phyloP scores from a whole-genome alignment of 2,113 vertebrate genomes.

The Scopus umbretta region DNA sequence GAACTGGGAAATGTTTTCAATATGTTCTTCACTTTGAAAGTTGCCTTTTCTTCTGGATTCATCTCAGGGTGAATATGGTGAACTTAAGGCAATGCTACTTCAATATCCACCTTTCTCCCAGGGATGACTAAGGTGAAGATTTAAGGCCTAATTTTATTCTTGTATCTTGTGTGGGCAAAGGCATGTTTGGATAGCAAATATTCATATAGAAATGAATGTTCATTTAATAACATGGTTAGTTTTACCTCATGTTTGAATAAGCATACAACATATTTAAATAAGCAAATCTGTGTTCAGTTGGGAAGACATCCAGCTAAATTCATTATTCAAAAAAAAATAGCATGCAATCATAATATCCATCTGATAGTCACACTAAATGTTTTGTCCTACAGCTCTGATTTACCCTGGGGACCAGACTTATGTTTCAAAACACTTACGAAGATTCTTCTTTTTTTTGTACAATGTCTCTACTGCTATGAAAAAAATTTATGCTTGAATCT shows the following conservation, averaged over 20 bases:
- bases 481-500: background rate
- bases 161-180: background rate
- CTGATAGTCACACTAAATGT: background rate
- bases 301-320: background rate
- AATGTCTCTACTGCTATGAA: background rate
- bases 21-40: background rate
- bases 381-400: background rate
- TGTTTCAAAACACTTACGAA: background rate
- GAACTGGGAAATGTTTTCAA: background rate
- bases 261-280: background rate
- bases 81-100: background rate
- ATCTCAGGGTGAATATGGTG: background rate
- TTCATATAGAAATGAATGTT: background rate
- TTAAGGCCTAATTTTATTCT: background rate
- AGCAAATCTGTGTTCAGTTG: background rate
- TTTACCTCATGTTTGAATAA: background rate
- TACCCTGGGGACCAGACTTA: background rate
- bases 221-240: background rate
- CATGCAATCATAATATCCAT: background rate
- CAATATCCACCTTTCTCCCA: background rate
- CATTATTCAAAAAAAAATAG: background rate
- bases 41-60: background rate
- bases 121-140: background rate
- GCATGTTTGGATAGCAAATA: background rate
- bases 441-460: background rate